Evolutionary conservation across 2,888 invertebrate genomes (phyloP).

Genomic region (Mechanitis messenoides): DNA sequence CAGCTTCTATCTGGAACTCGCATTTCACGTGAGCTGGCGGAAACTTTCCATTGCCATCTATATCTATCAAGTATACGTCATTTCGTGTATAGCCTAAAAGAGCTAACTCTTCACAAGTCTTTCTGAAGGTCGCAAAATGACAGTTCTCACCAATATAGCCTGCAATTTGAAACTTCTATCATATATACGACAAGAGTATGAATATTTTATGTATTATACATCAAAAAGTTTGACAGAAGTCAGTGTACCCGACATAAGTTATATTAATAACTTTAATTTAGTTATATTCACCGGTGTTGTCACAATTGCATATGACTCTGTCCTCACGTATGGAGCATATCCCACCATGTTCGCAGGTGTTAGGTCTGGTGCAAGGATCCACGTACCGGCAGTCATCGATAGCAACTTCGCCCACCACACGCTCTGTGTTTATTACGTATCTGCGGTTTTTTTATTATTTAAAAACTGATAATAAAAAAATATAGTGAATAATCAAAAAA

Average conservation of each 20-base stretch:
- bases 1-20: conserved; percentile 91
- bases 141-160: conserved; percentile 95
- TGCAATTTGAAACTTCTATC: conserved; percentile 28
- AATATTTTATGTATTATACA: neutral
- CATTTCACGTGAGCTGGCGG: conserved; percentile 95
- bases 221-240: no score
- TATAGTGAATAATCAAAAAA: no score
- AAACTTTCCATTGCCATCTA: conserved; percentile 94
- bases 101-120: conserved; percentile 94
- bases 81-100: conserved; percentile 91
- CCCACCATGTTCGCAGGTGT: conserved; percentile 95
- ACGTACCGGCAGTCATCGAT: conserved; percentile 93
- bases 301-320: conserved; percentile 91
- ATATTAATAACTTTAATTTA: neutral
- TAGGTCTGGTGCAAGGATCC: conserved; percentile 91
- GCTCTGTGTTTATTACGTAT: conserved; percentile 86
- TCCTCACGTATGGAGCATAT: conserved; percentile 93
- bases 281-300: conserved; percentile 79
- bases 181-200: neutral
- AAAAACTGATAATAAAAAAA: no score
- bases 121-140: conserved; percentile 93
- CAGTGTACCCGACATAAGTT: neutral
- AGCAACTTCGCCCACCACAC: conserved; percentile 92
- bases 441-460: conserved; percentile 42
- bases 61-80: conserved; percentile 94